Base-by-base conservation (phyloP, 2,888 invertebrate genomes). In the Morpho achilles region DNA sequence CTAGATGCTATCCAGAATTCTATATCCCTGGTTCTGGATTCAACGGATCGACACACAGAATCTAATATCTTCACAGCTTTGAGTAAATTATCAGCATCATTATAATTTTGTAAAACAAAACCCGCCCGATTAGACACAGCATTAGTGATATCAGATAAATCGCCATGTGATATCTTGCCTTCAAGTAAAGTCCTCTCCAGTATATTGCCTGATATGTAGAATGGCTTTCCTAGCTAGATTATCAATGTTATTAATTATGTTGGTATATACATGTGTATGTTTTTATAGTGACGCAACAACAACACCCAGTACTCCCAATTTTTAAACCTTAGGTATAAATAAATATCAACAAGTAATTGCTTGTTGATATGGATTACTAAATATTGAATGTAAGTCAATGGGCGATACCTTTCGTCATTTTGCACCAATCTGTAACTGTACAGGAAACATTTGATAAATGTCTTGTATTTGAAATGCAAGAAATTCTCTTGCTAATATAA, bases 401-500 rank as follows among this genome's bases (percentile, higher is more conserved):
- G 16, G 41, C 64, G 58, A 60, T 69, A 76, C 77, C 71, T 65
- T 59, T 63, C 59, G 70, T 61, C 76, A 77, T 67, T 71, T 72
- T 8, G 70, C 73, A 50, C 68, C 56, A 7, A 75, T 22, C n/a
- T 69, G 61, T n/a, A 72, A 53, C 58, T 77, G 76, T 59, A 76
- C 72, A 7, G 65, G 54, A 7, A 63, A 32, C 69, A 77, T 66
- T 59, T 64, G 59, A 63, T 69, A 48, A 16, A 56, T 63, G 52
- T 75, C 62, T 2, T 40, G 6, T 54, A 78, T 64, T 59, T 72
- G 63, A 51, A 67, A 47, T n/a, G 67, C 64, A 3, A 77, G 62
- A 54, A 70, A 74, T 50, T 76, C 76, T 63, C 75, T 70, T 7
- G 72, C 74, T 6, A 76, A 56, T 46, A 76, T 69, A 16, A 78